These are phyloP conservation scores for Tapirus indicus DNA, from an alignment of 2,797 vertebrate genomes.

Conservation along the genomic window DNA sequence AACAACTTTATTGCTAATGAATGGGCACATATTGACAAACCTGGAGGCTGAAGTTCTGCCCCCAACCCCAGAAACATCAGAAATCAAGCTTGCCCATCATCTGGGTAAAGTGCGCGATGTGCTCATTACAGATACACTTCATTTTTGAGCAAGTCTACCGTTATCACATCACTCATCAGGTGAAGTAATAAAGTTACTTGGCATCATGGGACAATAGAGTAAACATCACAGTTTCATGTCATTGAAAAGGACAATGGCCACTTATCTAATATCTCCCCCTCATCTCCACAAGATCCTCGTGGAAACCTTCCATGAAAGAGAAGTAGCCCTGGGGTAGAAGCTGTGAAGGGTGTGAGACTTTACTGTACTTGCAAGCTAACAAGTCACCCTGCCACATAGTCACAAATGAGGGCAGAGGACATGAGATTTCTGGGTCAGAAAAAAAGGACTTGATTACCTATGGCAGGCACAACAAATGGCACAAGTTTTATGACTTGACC, in stretches of 20 bases:
- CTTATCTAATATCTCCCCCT: not conserved
- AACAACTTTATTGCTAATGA: conserved; percentile 9
- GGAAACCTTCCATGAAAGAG: not conserved
- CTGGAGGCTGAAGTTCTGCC: not conserved
- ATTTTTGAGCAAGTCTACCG: not conserved
- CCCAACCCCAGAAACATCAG: not conserved
- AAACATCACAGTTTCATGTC: conserved; percentile 16
- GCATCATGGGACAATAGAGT: not conserved
- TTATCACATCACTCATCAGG: not conserved
- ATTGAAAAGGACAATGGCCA: not conserved
- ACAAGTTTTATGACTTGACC: not conserved
- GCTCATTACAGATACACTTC: not conserved
- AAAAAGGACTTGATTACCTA: not conserved
- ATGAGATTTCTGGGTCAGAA: not conserved
- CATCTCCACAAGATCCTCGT: not conserved
- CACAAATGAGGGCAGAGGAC: not conserved
- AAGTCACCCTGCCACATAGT: not conserved
- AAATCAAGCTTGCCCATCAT: not conserved
- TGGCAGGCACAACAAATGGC: not conserved
- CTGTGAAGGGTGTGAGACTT: not conserved
- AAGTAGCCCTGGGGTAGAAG: not conserved
- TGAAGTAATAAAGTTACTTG: not conserved
- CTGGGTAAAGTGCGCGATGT: not conserved
- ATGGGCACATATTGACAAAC: not conserved
- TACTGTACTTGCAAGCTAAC: not conserved